Base-by-base conservation (phyloP, 2,888 invertebrate species). In the Vesta saturnalis region DNA sequence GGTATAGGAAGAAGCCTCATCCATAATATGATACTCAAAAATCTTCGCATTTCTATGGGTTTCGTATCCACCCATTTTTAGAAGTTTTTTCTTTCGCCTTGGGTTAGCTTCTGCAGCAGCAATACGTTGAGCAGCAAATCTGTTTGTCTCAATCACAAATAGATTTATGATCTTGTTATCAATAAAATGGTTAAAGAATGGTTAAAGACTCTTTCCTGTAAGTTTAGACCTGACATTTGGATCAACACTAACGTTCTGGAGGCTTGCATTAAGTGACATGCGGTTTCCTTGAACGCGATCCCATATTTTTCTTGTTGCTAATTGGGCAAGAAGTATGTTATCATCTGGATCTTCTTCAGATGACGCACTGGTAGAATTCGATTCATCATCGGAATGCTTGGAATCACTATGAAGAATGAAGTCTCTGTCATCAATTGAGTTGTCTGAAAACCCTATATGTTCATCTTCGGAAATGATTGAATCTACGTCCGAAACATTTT, bases 141-240 rank as follows among this genome's bases (percentile, higher is more conserved):
- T n/a, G n/a, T 57, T 57, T 5, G 57, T 57, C 16, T 57, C 57
- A 12, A 16, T 57, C 14, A 57, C 57, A 12, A 57, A 39, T 16
- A 57, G 35, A 12, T 1, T 6, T 1, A 57, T 16, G 5, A 57
- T 39, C 1, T 57, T 16, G 4, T 57, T 35, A 18, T 57, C 18
- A 14, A 57, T 10, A 19, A 57, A 57, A 57, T 57, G 39, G 15
- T 39, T 4, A 15, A 57, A 57, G 19, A 39, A 39, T 1, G 3
- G 30, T 14, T 15, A 6, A 2, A 30, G 30, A 18, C 30, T 15
- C 23, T 23, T 23, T 23, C 23, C 23, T 23, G 23, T 8, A 3
- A 23, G 8, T 23, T 3, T 8, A 5, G 23, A 3, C 8, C 3
- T 8, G 8, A 23, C 23, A 23, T 23, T 23, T 23, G 23, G 23